phyloP scores from a whole-genome alignment of 2,888 invertebrate species.

The Bruchidius siliquastri region DNA sequence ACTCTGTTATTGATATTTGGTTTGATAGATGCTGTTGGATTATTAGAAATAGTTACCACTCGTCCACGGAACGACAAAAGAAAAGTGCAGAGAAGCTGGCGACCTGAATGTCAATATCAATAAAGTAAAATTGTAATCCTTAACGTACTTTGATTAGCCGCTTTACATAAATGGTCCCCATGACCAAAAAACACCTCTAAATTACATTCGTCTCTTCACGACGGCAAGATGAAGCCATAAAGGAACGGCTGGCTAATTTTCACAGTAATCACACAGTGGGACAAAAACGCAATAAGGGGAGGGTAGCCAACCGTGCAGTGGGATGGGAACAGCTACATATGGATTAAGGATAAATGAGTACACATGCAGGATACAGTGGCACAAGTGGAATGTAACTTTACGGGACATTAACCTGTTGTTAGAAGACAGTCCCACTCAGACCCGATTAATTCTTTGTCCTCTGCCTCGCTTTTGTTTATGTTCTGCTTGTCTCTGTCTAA shows the following conservation, averaged over 20 bases:
- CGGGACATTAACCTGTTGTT: slow-evolving; percentile 46
- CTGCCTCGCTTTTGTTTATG: background rate
- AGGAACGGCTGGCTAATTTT: background rate
- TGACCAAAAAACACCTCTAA: background rate
- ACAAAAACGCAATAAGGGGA: background rate
- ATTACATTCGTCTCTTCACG: background rate
- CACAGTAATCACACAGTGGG: background rate
- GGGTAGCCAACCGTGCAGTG: background rate
- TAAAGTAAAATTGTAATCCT: too few species aligned
- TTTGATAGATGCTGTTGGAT: too few species aligned
- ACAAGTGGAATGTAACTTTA: slow-evolving; percentile 38
- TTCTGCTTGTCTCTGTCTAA: background rate
- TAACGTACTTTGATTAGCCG: too few species aligned
- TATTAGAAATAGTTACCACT: too few species aligned
- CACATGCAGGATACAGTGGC: background rate
- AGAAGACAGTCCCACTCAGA: slow-evolving; percentile 34
- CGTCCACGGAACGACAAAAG: too few species aligned
- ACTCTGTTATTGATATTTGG: too few species aligned
- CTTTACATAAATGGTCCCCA: too few species aligned
- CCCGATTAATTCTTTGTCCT: slow-evolving; percentile 34
- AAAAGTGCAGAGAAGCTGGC: too few species aligned
- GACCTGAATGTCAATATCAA: too few species aligned
- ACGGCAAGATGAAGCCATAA: background rate
- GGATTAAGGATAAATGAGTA: slow-evolving; percentile 34
- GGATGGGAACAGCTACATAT: background rate